Evolutionary conservation across 2,888 invertebrate species (phyloP).

Genomic region (Idaea straminata): DNA sequence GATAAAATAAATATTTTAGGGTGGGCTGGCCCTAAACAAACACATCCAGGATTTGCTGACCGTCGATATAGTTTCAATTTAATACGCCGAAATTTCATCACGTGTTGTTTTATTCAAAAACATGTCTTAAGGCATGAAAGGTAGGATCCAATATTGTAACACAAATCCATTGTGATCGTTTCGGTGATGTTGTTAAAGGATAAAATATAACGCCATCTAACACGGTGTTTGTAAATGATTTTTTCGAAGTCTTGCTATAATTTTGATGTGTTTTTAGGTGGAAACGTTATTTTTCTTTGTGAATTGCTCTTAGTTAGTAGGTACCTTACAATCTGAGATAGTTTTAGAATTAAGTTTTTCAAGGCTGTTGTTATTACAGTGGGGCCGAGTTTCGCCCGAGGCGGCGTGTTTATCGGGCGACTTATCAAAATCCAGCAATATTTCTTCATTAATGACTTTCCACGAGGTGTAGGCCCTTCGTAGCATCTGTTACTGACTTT

Average conservation of each 20-base stretch:
- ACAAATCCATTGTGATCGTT: constrained; percentile 36
- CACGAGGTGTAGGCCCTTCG: constrained; percentile 51
- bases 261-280: constrained; percentile 38
- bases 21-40: constrained; percentile 79
- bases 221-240: constrained; percentile 57
- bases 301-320: constrained; percentile 16
- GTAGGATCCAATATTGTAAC: constrained; percentile 36
- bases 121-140: constrained; percentile 38
- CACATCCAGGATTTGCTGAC: constrained; percentile 78
- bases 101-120: constrained; percentile 42
- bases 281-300: constrained; percentile 11
- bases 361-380: constrained; percentile 60
- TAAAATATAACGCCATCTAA: constrained; percentile 47
- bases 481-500: constrained; percentile 44
- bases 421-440: constrained; percentile 70
- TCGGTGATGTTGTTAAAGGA: constrained; percentile 34
- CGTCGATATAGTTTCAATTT: constrained; percentile 79
- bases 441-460: constrained; percentile 75
- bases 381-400: constrained; percentile 46
- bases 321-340: constrained; percentile 34
- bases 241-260: constrained; percentile 45
- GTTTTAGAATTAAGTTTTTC: constrained; percentile 32
- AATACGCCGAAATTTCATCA: constrained; percentile 77
- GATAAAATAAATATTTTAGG: constrained; percentile 81
- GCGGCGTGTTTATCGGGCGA: constrained; percentile 59